A percentile compares a stretch with the other conserved stretches of the same genome.
Evolutionary conservation across 2,888 invertebrate genomes (phyloP).

Genomic region (Macrosiphum euphorbiae): DNA sequence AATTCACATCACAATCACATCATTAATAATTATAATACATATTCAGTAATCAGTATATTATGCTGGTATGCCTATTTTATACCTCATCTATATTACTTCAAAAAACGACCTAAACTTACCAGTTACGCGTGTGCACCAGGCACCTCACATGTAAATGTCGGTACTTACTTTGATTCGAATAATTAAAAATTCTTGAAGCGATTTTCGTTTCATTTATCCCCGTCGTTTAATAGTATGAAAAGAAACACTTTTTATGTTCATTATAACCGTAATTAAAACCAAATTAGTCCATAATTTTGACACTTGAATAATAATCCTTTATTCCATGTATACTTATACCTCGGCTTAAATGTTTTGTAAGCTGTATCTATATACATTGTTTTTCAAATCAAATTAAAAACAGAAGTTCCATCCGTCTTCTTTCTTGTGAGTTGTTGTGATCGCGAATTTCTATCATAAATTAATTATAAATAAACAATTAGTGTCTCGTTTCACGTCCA

Average conservation of each 20-base stretch:
- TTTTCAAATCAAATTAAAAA: background rate
- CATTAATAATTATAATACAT: background rate
- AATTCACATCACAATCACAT: background rate
- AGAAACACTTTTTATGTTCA: background rate
- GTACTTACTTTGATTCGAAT: background rate
- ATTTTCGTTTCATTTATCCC: background rate
- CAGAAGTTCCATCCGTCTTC: background rate
- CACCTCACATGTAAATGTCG: background rate
- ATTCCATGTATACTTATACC: background rate
- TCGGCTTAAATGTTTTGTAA: background rate
- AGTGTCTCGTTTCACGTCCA: background rate
- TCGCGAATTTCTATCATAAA: background rate
- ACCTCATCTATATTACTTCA: background rate
- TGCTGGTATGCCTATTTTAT: background rate
- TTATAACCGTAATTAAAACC: slow-evolving; percentile 9
- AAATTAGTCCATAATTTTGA: background rate
- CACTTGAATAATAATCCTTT: slow-evolving; percentile 2
- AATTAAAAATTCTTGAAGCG: background rate
- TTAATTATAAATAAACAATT: slow-evolving; percentile 2
- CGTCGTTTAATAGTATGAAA: background rate
- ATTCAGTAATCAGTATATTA: background rate
- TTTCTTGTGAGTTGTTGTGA: background rate
- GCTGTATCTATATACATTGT: background rate
- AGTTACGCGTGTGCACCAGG: background rate
- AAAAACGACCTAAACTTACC: background rate